Conservation (phyloP, 2,113 vertebrate species). For the Argyrosomus japonicus region DNA sequence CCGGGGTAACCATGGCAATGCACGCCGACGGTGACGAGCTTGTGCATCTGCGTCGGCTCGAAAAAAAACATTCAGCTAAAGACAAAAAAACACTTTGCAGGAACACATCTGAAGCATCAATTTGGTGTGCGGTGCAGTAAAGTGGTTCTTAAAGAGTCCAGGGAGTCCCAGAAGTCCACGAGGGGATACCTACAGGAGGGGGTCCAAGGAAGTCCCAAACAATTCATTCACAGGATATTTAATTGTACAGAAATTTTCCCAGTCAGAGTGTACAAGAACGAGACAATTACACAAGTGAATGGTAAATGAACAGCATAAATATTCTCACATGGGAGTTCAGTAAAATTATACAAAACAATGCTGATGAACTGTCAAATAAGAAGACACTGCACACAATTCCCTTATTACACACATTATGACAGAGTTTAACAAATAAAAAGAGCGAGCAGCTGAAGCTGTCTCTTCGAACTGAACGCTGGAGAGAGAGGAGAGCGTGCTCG, state of each 20-base stretch:
- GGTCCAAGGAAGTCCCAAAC: not conserved
- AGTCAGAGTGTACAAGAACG: not conserved
- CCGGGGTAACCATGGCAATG: conserved; percentile 61
- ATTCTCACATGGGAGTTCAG: not conserved
- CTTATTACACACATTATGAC: conserved; percentile 1
- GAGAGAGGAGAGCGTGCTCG: conserved; percentile 5
- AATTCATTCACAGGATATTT: conserved; percentile 5
- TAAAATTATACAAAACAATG: conserved; percentile 27
- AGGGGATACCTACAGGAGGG: not conserved
- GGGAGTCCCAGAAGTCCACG: not conserved
- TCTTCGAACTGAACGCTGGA: not conserved
- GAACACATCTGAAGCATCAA: conserved; percentile 12
- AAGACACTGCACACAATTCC: not conserved
- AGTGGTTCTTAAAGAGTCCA: not conserved
- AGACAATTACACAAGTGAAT: conserved; percentile 3
- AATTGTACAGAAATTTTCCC: conserved; percentile 1
- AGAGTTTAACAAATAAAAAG: conserved; percentile 12
- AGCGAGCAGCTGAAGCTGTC: not conserved
- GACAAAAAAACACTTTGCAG: conserved; percentile 34
- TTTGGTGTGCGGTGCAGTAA: not conserved
- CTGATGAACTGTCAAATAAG: conserved; percentile 21
- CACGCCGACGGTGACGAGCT: conserved; percentile 1
- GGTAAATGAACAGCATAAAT: conserved; percentile 12
- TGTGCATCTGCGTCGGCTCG: conserved; percentile 42
- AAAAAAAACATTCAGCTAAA: conserved; percentile 26